These are phyloP conservation scores for Artemisiospiza belli DNA, from an alignment of 2,113 vertebrate genomes.

Conservation along the genomic window DNA sequence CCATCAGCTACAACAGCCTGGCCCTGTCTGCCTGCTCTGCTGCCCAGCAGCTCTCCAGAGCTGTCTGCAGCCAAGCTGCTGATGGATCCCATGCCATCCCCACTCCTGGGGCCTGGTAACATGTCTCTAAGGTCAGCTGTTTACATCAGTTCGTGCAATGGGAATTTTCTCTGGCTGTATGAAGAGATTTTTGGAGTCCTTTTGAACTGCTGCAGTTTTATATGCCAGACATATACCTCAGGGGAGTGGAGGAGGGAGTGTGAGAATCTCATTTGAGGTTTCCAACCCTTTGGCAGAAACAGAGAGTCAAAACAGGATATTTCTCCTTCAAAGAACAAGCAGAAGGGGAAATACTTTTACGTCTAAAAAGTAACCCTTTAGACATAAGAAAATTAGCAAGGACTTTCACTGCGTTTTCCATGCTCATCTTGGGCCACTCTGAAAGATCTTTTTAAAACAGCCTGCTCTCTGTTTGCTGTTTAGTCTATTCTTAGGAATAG, in stretches of 20 bases:
- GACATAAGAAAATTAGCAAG: background rate
- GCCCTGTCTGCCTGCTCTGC: background rate
- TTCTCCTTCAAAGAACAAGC: constrained; percentile 5
- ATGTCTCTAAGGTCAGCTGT: background rate
- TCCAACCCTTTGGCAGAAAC: background rate
- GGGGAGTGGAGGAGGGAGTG: constrained; percentile 11
- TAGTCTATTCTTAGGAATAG: constrained; percentile 51
- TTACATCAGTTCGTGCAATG: constrained; percentile 7
- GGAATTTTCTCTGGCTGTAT: background rate
- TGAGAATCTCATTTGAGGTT: constrained; percentile 48
- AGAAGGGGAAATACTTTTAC: background rate
- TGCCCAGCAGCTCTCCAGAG: background rate
- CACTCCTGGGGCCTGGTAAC: background rate
- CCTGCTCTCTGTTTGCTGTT: constrained; percentile 6
- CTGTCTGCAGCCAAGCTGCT: background rate
- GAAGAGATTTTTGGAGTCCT: background rate
- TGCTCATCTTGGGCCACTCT: background rate
- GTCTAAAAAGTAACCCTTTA: background rate
- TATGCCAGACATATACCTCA: constrained; percentile 18
- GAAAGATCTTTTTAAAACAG: background rate
- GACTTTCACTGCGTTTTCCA: background rate
- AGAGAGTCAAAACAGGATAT: constrained; percentile 13
- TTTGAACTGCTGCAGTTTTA: constrained; percentile 8
- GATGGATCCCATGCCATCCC: background rate
- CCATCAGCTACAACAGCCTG: background rate